Evolutionary conservation across 2,888 invertebrate species (phyloP).

Genomic region (Lydus trimaculatus): DNA sequence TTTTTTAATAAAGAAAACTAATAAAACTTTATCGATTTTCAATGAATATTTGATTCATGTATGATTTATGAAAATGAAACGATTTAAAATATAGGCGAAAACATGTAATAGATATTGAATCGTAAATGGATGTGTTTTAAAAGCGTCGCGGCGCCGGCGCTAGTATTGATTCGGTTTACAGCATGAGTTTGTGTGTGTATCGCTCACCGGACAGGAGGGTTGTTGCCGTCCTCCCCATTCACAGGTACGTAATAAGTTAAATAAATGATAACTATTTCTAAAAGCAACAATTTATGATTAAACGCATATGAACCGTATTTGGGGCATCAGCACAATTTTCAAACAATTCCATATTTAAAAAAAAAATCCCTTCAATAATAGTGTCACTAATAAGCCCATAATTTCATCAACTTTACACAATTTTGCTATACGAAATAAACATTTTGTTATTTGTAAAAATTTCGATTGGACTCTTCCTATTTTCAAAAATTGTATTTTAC

Average conservation of each 20-base stretch:
- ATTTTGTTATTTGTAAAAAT: too few species aligned
- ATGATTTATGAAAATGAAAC: too few species aligned
- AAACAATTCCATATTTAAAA: too few species aligned
- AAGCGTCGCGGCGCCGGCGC: constrained; percentile 51
- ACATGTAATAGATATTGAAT: background rate
- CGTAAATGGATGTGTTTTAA: background rate
- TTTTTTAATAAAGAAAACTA: background rate
- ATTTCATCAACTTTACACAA: too few species aligned
- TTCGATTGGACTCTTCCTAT: too few species aligned
- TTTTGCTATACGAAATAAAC: too few species aligned
- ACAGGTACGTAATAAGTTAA: constrained; percentile 50
- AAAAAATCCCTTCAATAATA: too few species aligned
- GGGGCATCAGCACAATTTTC: too few species aligned
- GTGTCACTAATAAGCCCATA: too few species aligned
- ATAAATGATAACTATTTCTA: constrained; percentile 10
- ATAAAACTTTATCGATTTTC: background rate
- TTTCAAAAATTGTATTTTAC: too few species aligned
- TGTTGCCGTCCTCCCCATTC: constrained; percentile 46
- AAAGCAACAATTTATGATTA: background rate
- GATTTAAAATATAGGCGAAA: constrained; percentile 2
- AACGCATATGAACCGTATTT: background rate
- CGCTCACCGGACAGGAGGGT: constrained; percentile 50
- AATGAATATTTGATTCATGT: background rate
- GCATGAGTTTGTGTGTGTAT: constrained; percentile 54
- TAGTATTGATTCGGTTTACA: constrained; percentile 55